Evolutionary conservation across 2,888 invertebrate genomes (phyloP).

Genomic region (Cremastobaeus sp.): DNA sequence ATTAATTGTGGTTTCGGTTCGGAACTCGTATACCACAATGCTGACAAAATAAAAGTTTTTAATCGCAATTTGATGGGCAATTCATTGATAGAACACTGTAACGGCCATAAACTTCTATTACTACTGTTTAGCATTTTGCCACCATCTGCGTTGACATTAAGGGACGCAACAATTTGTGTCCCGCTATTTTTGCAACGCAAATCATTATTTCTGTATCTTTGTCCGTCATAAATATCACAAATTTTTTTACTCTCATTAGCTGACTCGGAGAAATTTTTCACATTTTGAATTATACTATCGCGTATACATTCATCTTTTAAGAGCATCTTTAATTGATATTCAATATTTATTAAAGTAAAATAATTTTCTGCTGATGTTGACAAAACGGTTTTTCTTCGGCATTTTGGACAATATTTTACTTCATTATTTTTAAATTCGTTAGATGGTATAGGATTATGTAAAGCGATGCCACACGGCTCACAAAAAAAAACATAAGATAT

Average conservation of each 20-base stretch:
- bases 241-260: background rate
- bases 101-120: slow-evolving; percentile 9
- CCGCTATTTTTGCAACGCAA: background rate
- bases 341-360: background rate
- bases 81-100: slow-evolving; percentile 17
- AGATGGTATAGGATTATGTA: slow-evolving; percentile 3
- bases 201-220: slow-evolving; percentile 1
- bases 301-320: background rate
- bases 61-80: slow-evolving; percentile 21
- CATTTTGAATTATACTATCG: background rate
- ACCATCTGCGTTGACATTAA: slow-evolving; percentile 14
- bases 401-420: slow-evolving; percentile 1
- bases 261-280: background rate
- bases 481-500: slow-evolving; percentile 20
- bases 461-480: background rate
- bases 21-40: slow-evolving; percentile 8
- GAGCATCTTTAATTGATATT: slow-evolving; percentile 1
- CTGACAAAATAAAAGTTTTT: slow-evolving; percentile 8
- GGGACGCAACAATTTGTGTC: background rate
- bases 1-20: slow-evolving; percentile 21
- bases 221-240: slow-evolving; percentile 6
- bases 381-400: background rate
- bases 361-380: background rate
- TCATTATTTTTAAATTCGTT: slow-evolving; percentile 9
- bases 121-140: slow-evolving; percentile 15